phyloP scores from a whole-genome alignment of 2,113 vertebrate genomes.

The Neogale vison region DNA sequence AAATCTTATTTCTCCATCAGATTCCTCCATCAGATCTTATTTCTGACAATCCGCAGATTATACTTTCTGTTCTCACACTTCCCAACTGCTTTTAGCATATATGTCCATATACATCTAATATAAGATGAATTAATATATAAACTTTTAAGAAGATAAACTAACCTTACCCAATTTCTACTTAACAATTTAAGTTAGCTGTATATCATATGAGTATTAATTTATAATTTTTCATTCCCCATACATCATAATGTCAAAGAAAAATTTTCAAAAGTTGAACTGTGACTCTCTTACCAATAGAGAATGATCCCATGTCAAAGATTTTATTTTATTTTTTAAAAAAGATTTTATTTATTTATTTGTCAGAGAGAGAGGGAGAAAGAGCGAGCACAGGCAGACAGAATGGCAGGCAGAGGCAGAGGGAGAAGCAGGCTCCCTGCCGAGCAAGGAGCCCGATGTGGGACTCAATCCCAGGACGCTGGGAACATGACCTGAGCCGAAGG shows the following conservation, averaged over 20 bases:
- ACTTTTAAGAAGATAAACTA: neutral
- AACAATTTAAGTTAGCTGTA: neutral
- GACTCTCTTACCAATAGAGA: neutral
- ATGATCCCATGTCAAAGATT: neutral
- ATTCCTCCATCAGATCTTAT: neutral
- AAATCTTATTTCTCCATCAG: neutral
- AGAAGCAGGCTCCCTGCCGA: too few species aligned
- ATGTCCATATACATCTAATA: neutral
- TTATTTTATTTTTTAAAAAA: too few species aligned
- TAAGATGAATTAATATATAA: neutral
- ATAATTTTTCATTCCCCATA: neutral
- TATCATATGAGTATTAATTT: conserved; percentile 2
- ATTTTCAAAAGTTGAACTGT: conserved; percentile 17
- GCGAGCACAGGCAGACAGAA: too few species aligned
- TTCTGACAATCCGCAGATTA: neutral
- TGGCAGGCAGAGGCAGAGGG: too few species aligned
- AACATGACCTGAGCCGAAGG: too few species aligned
- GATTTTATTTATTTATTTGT: too few species aligned
- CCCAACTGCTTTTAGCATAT: neutral
- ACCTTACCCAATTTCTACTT: neutral
- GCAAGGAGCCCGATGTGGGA: too few species aligned
- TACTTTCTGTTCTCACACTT: neutral
- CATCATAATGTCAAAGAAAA: conserved; percentile 30
- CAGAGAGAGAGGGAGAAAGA: too few species aligned
- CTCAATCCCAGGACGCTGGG: too few species aligned